phyloP scores from a whole-genome alignment of 2,797 vertebrate genomes.

The Avahi laniger region DNA sequence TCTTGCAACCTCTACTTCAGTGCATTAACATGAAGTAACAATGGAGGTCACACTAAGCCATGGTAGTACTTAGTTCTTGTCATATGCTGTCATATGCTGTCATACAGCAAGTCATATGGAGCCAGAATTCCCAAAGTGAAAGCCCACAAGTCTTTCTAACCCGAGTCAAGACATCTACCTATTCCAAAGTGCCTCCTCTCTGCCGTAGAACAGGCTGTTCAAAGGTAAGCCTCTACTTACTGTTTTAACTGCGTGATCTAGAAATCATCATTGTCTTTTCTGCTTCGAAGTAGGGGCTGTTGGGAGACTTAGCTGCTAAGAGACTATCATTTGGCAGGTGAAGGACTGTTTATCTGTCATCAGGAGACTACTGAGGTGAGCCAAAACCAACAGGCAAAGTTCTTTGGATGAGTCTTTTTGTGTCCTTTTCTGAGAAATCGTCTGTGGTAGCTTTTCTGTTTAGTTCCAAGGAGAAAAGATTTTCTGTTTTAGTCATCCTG shows the following conservation, averaged over 20 bases:
- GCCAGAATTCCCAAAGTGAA: constrained; percentile 45
- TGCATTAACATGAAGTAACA: not conserved
- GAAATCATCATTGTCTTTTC: not conserved
- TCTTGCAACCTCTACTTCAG: not conserved
- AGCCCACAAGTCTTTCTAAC: not conserved
- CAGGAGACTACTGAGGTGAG: not conserved
- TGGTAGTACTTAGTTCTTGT: constrained; percentile 51
- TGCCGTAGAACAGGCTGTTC: not conserved
- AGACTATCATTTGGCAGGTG: not conserved
- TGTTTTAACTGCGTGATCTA: constrained; percentile 27
- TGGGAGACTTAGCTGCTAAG: not conserved
- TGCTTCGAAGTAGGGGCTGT: not conserved
- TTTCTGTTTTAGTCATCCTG: not conserved
- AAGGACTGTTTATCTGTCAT: not conserved
- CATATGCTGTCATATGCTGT: constrained; percentile 16
- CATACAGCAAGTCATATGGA: not conserved
- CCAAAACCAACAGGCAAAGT: not conserved
- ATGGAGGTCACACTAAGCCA: not conserved
- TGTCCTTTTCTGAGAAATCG: constrained; percentile 32
- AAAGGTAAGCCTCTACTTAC: not conserved
- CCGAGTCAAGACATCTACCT: not conserved
- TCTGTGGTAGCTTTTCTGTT: not conserved
- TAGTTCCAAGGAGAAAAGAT: constrained; percentile 3
- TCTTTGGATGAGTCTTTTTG: not conserved
- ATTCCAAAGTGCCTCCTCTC: constrained; percentile 29